These are phyloP conservation scores for Plagiodera versicolora DNA, from an alignment of 2,888 invertebrate species.

Conservation along the genomic window DNA sequence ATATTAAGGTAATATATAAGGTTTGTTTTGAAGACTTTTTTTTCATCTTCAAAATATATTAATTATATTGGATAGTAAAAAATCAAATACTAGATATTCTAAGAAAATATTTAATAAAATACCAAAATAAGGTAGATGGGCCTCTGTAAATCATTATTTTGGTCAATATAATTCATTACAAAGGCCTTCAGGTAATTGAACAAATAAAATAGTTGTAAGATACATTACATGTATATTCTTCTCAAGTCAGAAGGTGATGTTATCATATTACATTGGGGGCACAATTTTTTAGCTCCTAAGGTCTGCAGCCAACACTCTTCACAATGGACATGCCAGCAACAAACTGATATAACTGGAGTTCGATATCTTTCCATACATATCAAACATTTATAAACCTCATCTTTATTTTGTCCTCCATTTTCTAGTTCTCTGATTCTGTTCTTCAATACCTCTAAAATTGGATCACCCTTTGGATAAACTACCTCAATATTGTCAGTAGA, in stretches of 20 bases:
- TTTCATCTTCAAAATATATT: too few relatives aligned
- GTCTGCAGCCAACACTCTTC: conserved; percentile 80
- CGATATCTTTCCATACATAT: conserved; percentile 86
- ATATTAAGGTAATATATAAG: not conserved
- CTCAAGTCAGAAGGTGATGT: conserved; percentile 85
- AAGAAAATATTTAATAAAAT: not conserved
- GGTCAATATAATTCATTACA: too few relatives aligned
- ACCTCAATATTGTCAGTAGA: conserved; percentile 25
- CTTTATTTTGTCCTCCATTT: conserved; percentile 58
- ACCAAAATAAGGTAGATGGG: not conserved
- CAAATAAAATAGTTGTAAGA: conserved; percentile 1
- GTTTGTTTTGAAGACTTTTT: not conserved
- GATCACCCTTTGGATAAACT: conserved; percentile 46
- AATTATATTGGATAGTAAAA: too few relatives aligned
- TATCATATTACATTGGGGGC: conserved; percentile 92
- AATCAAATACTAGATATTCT: not conserved
- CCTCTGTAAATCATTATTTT: too few relatives aligned
- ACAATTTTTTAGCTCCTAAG: conserved; percentile 84
- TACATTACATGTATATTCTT: conserved; percentile 79
- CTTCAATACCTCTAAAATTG: conserved; percentile 73
- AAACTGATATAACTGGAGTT: conserved; percentile 88
- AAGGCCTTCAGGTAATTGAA: too few relatives aligned
- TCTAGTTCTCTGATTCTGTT: conserved; percentile 77
- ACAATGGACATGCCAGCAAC: conserved; percentile 97
- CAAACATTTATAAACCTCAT: conserved; percentile 77